Conservation (phyloP, 2,113 vertebrate genomes). For the Podiceps cristatus region DNA sequence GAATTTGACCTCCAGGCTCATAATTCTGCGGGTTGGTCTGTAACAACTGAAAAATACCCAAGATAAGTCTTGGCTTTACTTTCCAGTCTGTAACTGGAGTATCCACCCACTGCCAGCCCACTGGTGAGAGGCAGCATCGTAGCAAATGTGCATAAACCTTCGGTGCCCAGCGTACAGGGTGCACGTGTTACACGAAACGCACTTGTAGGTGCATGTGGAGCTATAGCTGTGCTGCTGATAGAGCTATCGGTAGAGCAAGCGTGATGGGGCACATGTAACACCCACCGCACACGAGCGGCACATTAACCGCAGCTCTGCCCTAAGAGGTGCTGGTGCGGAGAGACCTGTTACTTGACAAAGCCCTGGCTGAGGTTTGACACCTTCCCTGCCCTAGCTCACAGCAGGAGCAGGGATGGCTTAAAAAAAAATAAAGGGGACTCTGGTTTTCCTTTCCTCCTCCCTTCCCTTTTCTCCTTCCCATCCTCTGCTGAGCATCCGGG, state of each 20-base stretch:
- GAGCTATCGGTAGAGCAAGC: accelerated
- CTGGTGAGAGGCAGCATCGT: accelerated
- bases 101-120: accelerated
- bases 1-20: neutral
- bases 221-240: accelerated
- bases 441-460: neutral
- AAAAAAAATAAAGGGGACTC: no score
- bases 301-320: neutral
- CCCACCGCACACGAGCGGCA: neutral
- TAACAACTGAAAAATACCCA: neutral
- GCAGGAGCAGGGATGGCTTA: neutral
- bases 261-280: neutral
- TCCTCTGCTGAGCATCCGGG: neutral
- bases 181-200: accelerated
- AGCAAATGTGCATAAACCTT: accelerated
- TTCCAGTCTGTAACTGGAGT: neutral
- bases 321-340: neutral
- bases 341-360: neutral
- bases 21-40: neutral
- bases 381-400: neutral
- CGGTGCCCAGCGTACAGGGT: accelerated
- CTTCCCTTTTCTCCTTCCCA: no score
- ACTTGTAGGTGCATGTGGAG: accelerated
- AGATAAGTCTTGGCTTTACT: neutral
- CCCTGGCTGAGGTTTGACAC: neutral